Evolutionary conservation across 1,140 invertebrate genomes (phyloP).

Genomic region (Hycleus phaleratus): DNA sequence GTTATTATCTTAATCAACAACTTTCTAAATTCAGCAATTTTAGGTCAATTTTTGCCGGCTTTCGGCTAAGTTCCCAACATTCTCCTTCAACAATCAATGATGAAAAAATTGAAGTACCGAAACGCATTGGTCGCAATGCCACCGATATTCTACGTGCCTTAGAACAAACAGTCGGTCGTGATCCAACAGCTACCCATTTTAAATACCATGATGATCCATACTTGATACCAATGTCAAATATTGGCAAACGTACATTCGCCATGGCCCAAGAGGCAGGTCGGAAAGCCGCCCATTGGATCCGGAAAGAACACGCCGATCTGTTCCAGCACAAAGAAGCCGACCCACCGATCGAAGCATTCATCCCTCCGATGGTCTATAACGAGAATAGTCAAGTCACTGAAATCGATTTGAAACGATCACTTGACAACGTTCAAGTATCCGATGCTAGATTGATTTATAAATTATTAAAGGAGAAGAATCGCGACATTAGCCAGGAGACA

Average conservation of each 20-base stretch:
- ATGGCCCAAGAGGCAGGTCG: conserved; percentile 77
- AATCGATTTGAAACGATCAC: conserved; percentile 53
- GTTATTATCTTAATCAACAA: too few species aligned
- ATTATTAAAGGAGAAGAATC: conserved; percentile 54
- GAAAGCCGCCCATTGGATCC: conserved; percentile 80
- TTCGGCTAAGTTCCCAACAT: not conserved
- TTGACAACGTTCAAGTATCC: conserved; percentile 53
- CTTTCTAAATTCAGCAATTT: too few species aligned
- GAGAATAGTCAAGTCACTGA: conserved; percentile 63
- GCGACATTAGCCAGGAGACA: conserved; percentile 51
- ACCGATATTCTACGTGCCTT: conserved; percentile 78
- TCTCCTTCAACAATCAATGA: conserved; percentile 7
- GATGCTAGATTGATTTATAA: conserved; percentile 70
- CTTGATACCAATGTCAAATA: conserved; percentile 71
- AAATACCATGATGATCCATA: conserved; percentile 88
- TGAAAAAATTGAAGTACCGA: conserved; percentile 51
- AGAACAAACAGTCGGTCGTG: conserved; percentile 61
- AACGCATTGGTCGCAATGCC: conserved; percentile 61
- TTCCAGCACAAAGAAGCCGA: conserved; percentile 67
- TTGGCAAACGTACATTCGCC: conserved; percentile 62
- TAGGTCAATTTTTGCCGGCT: too few species aligned
- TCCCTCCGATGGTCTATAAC: conserved; percentile 58
- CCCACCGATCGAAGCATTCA: conserved; percentile 62
- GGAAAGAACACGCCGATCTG: conserved; percentile 64
- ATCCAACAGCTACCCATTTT: conserved; percentile 75